Evolutionary conservation across 2,797 vertebrate genomes (phyloP).

Genomic region (Ispidina lecontei): DNA sequence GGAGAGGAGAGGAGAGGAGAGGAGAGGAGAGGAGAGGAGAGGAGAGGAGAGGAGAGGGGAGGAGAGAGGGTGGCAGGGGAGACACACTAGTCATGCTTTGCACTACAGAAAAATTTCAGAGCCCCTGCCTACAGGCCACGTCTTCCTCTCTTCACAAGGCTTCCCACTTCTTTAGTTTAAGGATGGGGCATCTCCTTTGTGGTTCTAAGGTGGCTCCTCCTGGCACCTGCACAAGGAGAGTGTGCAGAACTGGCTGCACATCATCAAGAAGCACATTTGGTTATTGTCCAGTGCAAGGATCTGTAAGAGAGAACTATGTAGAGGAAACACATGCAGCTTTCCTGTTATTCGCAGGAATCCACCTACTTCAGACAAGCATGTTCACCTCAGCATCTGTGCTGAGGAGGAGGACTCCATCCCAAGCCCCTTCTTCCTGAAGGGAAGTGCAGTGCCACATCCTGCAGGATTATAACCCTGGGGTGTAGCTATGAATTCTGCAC

Average conservation of each 20-base stretch:
- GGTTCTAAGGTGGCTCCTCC: background rate
- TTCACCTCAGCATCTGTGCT: background rate
- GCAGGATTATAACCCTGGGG: background rate
- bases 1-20: background rate
- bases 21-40: rapidly evolving
- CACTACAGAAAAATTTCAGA: background rate
- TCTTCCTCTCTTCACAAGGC: background rate
- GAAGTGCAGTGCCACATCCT: background rate
- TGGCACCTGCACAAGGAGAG: background rate
- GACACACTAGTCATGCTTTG: rapidly evolving
- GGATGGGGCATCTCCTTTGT: background rate
- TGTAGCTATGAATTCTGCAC: background rate
- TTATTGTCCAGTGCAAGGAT: background rate
- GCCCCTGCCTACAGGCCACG: background rate
- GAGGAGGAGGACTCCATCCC: background rate
- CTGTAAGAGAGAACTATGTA: background rate
- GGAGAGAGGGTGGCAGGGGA: rapidly evolving
- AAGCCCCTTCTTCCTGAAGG: background rate
- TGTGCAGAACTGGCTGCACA: background rate
- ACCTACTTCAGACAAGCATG: background rate
- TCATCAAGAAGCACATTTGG: background rate
- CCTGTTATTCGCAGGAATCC: background rate
- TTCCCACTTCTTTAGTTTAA: background rate
- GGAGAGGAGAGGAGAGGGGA: background rate
- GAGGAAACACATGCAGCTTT: background rate